Conservation (phyloP, 1,140 invertebrate genomes). For the Drosophila baimaii region DNA sequence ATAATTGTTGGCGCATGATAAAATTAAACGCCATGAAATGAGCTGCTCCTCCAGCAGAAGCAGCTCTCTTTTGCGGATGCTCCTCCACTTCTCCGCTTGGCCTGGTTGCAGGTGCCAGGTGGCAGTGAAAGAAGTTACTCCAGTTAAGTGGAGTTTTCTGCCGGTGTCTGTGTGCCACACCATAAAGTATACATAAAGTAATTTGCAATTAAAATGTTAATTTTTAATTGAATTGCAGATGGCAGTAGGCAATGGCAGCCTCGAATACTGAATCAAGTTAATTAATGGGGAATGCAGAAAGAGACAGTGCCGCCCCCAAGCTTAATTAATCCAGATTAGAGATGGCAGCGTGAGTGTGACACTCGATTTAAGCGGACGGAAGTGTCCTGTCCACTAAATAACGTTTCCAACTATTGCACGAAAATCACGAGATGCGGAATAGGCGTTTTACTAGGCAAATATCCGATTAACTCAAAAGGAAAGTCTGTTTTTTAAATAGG, state of each 20-base stretch:
- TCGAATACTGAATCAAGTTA: slow-evolving; percentile 66
- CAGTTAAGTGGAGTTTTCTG: slow-evolving; percentile 44
- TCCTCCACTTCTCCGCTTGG: neutral
- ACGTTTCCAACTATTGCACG: no score
- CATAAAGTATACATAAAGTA: slow-evolving; percentile 64
- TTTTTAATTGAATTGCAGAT: slow-evolving; percentile 81
- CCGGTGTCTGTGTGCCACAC: slow-evolving; percentile 14
- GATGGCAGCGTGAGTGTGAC: slow-evolving; percentile 5
- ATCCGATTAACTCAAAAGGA: no score
- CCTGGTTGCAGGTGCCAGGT: slow-evolving; percentile 42
- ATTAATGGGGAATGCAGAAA: slow-evolving; percentile 44
- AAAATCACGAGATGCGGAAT: no score
- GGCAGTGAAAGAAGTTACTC: slow-evolving; percentile 42
- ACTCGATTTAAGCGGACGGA: no score
- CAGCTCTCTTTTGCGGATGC: neutral
- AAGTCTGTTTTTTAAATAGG: no score
- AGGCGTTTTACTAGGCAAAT: no score
- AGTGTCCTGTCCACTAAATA: no score
- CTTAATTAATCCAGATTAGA: slow-evolving; percentile 26
- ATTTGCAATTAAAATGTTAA: slow-evolving; percentile 84
- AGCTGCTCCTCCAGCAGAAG: slow-evolving; percentile 14
- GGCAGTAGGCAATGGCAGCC: slow-evolving; percentile 49
- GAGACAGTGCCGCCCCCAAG: neutral
- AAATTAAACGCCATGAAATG: slow-evolving; percentile 80
- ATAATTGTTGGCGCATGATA: slow-evolving; percentile 83